Percentiles rank a stretch among this genome's conserved stretches.
Conservation (phyloP, 1,140 invertebrate species). For the Papilio xuthus region DNA sequence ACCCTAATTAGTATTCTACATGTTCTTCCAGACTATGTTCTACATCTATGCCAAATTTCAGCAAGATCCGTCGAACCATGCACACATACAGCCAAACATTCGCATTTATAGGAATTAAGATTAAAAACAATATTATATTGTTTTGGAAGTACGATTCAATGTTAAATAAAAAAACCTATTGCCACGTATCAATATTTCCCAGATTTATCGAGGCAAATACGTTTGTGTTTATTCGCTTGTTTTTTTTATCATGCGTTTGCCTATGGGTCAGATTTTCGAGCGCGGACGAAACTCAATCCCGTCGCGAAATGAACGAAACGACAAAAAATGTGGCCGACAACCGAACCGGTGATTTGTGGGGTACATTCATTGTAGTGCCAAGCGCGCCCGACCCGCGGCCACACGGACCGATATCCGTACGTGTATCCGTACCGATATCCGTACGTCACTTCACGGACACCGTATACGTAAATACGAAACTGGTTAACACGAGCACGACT, state of each 20-base stretch:
- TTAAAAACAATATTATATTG: too few species aligned
- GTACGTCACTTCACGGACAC: slow-evolving; percentile 45
- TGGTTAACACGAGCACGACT: slow-evolving; percentile 52
- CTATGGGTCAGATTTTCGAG: slow-evolving; percentile 63
- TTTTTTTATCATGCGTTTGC: slow-evolving; percentile 38
- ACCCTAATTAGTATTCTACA: too few species aligned
- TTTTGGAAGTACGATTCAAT: too few species aligned
- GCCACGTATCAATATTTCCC: background rate
- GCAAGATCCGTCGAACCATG: too few species aligned
- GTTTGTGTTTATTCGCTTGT: slow-evolving; percentile 19
- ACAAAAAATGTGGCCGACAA: slow-evolving; percentile 70
- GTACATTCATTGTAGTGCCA: slow-evolving; percentile 77
- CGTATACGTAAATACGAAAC: slow-evolving; percentile 54
- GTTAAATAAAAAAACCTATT: background rate
- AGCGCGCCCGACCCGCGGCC: slow-evolving; percentile 54
- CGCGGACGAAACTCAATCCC: slow-evolving; percentile 71
- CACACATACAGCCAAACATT: too few species aligned
- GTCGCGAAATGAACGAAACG: slow-evolving; percentile 69
- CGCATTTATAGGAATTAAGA: too few species aligned
- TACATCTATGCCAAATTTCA: too few species aligned
- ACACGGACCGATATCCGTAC: slow-evolving; percentile 59
- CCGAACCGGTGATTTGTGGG: slow-evolving; percentile 75
- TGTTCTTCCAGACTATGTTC: too few species aligned
- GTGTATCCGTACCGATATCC: slow-evolving; percentile 22
- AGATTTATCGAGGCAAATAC: slow-evolving; percentile 25